Evolutionary conservation across 1,140 invertebrate species (phyloP), one percentile per base, ranked within the genome.

Genomic region (Pseudomyrmex dendroicus): DNA sequence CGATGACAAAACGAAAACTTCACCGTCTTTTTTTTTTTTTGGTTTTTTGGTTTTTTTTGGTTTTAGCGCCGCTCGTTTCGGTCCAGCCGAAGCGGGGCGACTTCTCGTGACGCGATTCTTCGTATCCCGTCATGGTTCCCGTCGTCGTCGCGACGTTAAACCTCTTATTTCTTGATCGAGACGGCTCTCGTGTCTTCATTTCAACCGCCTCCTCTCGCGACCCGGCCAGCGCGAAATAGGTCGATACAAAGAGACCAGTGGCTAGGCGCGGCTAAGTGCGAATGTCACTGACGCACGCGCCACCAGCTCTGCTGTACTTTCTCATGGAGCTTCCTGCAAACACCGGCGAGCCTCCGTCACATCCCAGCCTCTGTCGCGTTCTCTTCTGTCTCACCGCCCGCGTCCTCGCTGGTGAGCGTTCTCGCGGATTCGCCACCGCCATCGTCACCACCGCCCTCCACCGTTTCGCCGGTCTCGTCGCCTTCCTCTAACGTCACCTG

Each of bases 401-500:
- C 91, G 73, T 91, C 89, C 61, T 91, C 89, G 94, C 96, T 96
- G 91, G 96, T 94, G 93, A 97, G 95, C 95, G 96, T 96, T 95
- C 35, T 35, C 35, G 35, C 35, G 35, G 86, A 72, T 82, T 10
- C 90, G 3, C 91, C 90, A 63, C 90, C 91, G 52, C 88, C 84
- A 66, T 72, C 80, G 17, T 59, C 20, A 59, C 59, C 90, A 9
- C 87, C 84, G 63, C 91, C 90, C 10, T 91, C 92, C 1, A 86
- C 84, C 74, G 96, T 95, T 87, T 97, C 96, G 52, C 95, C 95
- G 74, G 94, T 95, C 89, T 97, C 96, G 87, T 96, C 96, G 22
- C 96, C 96, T 92, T 98, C 97, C 93, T 98, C 97, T 87, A 98
- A 95, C 22, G 98, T 98, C 82, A 98, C 97, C 95, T 96, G 96